These are phyloP conservation scores for Leptoclinus maculatus DNA, from an alignment of 2,797 vertebrate species.

Conservation along the genomic window DNA sequence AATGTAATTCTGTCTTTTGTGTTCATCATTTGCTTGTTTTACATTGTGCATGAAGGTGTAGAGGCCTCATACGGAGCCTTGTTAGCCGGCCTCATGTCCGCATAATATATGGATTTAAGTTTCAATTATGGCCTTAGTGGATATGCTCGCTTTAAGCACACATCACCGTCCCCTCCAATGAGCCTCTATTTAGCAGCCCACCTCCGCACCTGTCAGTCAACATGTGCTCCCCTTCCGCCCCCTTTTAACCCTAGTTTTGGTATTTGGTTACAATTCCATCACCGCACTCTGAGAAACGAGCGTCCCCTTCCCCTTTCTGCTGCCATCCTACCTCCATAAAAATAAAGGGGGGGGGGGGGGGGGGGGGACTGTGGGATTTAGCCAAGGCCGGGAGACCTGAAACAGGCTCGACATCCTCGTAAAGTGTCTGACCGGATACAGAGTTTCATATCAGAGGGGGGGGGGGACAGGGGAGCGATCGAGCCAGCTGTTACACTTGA, in stretches of 20 bases:
- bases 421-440: slow-evolving; percentile 81
- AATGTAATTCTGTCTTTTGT: slow-evolving; percentile 21
- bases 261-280: slow-evolving; percentile 80
- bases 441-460: slow-evolving; percentile 77
- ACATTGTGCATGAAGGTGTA: background rate
- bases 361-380: slow-evolving; percentile 69
- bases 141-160: slow-evolving; percentile 49
- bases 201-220: slow-evolving; percentile 81
- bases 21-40: slow-evolving; percentile 39
- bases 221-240: slow-evolving; percentile 76
- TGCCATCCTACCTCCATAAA: slow-evolving; percentile 71
- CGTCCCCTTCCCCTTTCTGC: slow-evolving; percentile 20
- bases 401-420: slow-evolving; percentile 78
- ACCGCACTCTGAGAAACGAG: slow-evolving; percentile 54
- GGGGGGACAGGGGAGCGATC: slow-evolving; percentile 53
- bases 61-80: slow-evolving; percentile 1
- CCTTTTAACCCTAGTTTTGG: slow-evolving; percentile 73
- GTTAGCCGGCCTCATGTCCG: slow-evolving; percentile 35
- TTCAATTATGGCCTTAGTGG: slow-evolving; percentile 58
- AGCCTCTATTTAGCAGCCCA: slow-evolving; percentile 66
- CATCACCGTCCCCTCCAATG: slow-evolving; percentile 53
- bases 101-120: slow-evolving; percentile 52
- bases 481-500: slow-evolving; percentile 80
- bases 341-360: background rate
- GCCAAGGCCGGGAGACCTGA: slow-evolving; percentile 72